These are phyloP conservation scores for Macrosteles quadrilineatus DNA, from an alignment of 1,140 invertebrate genomes.

Conservation along the genomic window DNA sequence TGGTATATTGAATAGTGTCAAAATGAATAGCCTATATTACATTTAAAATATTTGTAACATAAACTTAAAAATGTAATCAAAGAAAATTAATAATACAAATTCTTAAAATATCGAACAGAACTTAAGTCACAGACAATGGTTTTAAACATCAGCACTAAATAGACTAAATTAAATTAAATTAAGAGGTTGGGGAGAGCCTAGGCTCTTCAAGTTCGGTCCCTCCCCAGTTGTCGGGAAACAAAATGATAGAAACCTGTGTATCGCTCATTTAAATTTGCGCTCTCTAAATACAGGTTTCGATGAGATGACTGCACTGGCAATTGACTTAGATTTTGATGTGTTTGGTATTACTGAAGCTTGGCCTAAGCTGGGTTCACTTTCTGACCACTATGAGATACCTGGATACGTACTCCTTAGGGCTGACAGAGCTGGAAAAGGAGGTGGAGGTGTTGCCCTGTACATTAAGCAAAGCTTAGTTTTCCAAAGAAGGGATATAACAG, in stretches of 20 bases:
- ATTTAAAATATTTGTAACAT: too few relatives aligned
- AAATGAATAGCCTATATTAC: too few relatives aligned
- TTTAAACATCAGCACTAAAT: too few relatives aligned
- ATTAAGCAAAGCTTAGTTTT: background rate
- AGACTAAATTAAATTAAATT: too few relatives aligned
- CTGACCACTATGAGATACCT: background rate
- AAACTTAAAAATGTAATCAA: too few relatives aligned
- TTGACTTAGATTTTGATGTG: background rate
- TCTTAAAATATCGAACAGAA: too few relatives aligned
- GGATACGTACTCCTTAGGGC: background rate
- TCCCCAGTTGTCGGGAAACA: constrained; percentile 67
- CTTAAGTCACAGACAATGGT: too few relatives aligned
- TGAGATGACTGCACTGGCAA: background rate
- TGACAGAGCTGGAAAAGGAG: background rate
- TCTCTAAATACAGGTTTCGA: background rate
- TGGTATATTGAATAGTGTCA: too few relatives aligned
- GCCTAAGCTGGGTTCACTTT: background rate
- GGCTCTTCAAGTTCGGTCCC: too few relatives aligned
- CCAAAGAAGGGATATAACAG: background rate
- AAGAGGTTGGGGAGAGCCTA: too few relatives aligned
- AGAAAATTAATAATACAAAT: too few relatives aligned
- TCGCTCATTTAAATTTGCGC: background rate
- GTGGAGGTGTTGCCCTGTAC: background rate
- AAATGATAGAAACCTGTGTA: background rate
- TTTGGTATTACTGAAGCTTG: background rate